Conservation (phyloP, 2,797 vertebrate genomes). For the Phoeniculus purpureus region DNA sequence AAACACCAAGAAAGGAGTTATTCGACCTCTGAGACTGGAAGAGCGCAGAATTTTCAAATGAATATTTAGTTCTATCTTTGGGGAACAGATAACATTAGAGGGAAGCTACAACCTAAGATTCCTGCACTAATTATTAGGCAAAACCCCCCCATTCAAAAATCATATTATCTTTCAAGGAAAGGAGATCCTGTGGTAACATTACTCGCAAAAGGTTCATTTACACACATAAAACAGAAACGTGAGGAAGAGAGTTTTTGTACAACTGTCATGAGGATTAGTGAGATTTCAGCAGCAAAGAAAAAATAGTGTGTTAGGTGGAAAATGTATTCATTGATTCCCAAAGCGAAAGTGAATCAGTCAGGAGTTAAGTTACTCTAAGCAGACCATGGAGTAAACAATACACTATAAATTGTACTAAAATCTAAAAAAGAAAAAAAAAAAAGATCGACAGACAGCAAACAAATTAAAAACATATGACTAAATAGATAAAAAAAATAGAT, state of each 20-base stretch:
- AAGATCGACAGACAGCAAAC: not conserved
- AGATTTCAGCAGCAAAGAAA: not conserved
- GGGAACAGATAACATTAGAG: not conserved
- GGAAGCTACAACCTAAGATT: not conserved
- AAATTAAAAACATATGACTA: not conserved
- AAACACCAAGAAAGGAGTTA: not conserved
- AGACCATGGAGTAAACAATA: not conserved
- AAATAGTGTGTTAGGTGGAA: not conserved
- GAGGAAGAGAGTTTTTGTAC: not conserved
- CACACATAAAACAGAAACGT: not conserved
- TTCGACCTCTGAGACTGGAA: not conserved
- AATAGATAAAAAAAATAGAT: not conserved
- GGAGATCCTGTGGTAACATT: not conserved
- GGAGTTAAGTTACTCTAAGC: not conserved
- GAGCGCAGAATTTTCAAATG: not conserved
- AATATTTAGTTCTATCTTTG: constrained; percentile 24
- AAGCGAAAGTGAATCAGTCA: not conserved
- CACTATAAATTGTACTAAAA: not conserved
- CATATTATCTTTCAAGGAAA: not conserved
- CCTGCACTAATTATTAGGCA: not conserved
- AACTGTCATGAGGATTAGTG: not conserved
- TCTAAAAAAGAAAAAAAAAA: not conserved
- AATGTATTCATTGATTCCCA: not conserved
- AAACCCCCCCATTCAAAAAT: not conserved
- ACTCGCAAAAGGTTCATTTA: not conserved